Evolutionary conservation across 2,113 vertebrate species (phyloP), one percentile per base, ranked within the genome.

Genomic region (Melanerpes aurifrons): DNA sequence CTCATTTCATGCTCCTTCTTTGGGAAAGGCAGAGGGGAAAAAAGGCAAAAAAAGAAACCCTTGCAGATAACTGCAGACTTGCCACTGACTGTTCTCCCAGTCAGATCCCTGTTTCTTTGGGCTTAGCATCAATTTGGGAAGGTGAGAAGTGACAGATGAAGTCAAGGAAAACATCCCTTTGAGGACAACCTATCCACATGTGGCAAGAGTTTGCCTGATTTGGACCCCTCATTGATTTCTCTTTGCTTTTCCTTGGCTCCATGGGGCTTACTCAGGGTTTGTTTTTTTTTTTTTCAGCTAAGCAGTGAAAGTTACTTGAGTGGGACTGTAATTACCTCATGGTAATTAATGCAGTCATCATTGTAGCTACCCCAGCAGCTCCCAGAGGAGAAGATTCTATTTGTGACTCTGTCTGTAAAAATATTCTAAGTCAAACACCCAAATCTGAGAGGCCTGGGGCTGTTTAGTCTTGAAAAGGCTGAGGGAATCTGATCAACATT

Each of bases 291-390:
- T 54, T 66, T 47, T 62, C 0, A 6, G 48, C 61, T 43, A 32
- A 20, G 29, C 56, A 47, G 50, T 0, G 1, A 53, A n/a, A 19
- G 57, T 13, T 86, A 32, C 37, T 29, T 70, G 56, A 80, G 79
- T 87, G 80, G 54, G 80, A 68, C 81, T 92, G 20, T 90, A 83
- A 93, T 90, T 81, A 95, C 77, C 63, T 72, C 3, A 11, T 20
- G 67, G 62, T 92, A 95, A 96, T 93, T 92, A 93, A 94, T 20
- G 77, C 92, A 88, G 78, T 15, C 67, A 70, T 43, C 67, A 58
- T 53, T 90, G 83, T 40, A 90, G 83, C 80, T 86, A 50, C 66
- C 83, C 83, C 29, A 62, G 88, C 62, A 78, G 83, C 43, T 94
- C 80, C 83, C 77, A 0, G 62, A 90, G 74, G 94, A 95, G 73